Base-by-base conservation (phyloP, 2,888 invertebrate genomes). In the Drosophila ustulata region DNA sequence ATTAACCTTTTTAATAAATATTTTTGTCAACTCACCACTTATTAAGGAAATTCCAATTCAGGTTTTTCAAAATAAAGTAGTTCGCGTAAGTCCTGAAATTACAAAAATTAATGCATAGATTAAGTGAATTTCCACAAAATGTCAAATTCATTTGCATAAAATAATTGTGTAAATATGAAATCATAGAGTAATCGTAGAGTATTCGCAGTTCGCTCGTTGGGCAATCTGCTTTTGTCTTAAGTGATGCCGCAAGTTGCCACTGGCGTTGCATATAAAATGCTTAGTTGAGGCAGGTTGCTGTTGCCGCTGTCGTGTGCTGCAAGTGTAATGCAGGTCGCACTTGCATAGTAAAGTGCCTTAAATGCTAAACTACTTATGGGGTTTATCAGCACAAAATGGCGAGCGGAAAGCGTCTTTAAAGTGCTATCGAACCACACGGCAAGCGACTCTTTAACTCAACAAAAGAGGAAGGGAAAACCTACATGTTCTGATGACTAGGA, bases 301-400 rank as follows among this genome's bases (percentile, higher is more conserved):
- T 57, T 41, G 23, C 45, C 37, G 52, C 45, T 43, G 52, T 26
- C 43, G 43, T 18, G 43, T 52, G 43, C 34, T 43, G 23, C 50
- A 41, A 53, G 39, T 53, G 28, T 52, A 49, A 25, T 53, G 57
- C 46, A 30, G 52, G 52, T 56, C 8, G 70, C 39, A 39, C 39
- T 39, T 39, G 39, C 37, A 37, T 37, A 37, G 37, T 53, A 56
- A 56, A 61, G 39, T 58, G 49, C 46, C 61, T 75, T 62, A 58
- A 71, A 66, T 57, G 41, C 59, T 52, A 64, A 75, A 61, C 70
- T 61, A 50, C 59, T 74, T 68, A 47, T 13, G 49, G 13, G 57
- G 49, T 26, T 50, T 49, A 41, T 41, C 41, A 49, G 30, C n/a
- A 49, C 9, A 56, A 34, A 58, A 37, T 23, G n/a, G 37, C 37